Conservation (phyloP, 2,888 invertebrate species). For the Acanthococcus lagerstroemiae region DNA sequence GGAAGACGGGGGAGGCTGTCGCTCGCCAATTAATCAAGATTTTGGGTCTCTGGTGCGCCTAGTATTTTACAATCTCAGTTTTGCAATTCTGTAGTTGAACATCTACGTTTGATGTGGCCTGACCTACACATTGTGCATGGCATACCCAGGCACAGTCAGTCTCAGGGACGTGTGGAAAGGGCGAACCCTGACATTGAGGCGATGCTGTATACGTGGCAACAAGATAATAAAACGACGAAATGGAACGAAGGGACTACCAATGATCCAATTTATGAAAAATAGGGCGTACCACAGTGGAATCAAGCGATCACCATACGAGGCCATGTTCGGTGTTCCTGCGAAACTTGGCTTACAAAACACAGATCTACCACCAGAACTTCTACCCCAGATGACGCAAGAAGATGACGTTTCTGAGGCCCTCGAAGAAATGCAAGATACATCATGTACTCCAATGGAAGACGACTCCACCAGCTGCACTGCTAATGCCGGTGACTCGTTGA, state of each 20-base stretch:
- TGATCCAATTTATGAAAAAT: not conserved
- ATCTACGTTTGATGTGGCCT: not conserved
- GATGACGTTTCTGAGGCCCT: not conserved
- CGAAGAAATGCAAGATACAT: not conserved
- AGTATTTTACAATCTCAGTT: not conserved
- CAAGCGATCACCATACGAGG: not conserved
- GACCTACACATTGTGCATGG: not conserved
- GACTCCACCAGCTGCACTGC: not conserved
- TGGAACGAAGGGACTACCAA: not conserved
- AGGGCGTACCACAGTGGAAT: not conserved
- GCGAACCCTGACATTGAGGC: not conserved
- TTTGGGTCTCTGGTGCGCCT: constrained; percentile 17
- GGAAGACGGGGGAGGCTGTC: constrained; percentile 38
- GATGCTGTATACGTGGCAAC: constrained; percentile 9
- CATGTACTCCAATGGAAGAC: not conserved
- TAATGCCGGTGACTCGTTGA: not conserved
- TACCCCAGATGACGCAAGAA: not conserved
- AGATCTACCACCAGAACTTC: not conserved
- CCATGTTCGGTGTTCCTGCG: not conserved
- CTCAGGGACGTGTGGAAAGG: constrained; percentile 28
- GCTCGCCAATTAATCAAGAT: constrained; percentile 36
- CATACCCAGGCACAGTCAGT: not conserved
- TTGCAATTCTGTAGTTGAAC: not conserved
- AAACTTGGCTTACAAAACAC: not conserved
- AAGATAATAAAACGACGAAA: constrained; percentile 5